Percentiles rank a stretch among this genome's conserved stretches.
Conservation (phyloP, 2,113 vertebrate genomes). For the Pangasianodon hypophthalmus region DNA sequence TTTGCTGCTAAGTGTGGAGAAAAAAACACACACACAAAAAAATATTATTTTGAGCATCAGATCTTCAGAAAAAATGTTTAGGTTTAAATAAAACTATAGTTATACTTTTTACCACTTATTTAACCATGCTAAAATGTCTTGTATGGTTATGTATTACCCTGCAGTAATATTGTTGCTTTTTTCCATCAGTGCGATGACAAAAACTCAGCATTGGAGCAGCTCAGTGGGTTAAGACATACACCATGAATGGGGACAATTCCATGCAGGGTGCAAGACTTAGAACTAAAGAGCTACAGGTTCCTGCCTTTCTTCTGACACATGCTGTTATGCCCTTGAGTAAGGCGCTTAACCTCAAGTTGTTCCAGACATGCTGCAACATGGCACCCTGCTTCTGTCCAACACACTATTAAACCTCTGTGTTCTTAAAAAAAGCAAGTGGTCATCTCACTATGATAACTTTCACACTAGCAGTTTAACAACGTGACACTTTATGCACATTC, state of each 20-base stretch:
- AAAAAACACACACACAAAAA: conserved; percentile 14
- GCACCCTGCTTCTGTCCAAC: conserved; percentile 10
- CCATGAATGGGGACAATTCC: not conserved
- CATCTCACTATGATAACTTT: not conserved
- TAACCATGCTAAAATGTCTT: not conserved
- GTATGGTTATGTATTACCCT: not conserved
- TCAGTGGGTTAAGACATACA: conserved; percentile 1
- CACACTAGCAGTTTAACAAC: not conserved
- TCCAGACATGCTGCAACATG: conserved; percentile 5
- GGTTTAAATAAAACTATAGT: not conserved
- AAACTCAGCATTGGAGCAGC: not conserved
- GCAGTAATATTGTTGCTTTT: not conserved
- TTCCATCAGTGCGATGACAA: not conserved
- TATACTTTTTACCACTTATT: not conserved
- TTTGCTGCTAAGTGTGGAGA: conserved; percentile 21
- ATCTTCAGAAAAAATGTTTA: not conserved
- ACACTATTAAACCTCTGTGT: not conserved
- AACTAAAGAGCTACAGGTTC: conserved; percentile 6
- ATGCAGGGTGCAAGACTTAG: conserved; percentile 6
- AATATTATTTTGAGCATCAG: not conserved
- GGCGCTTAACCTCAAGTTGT: conserved; percentile 17
- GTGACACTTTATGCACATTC: not conserved
- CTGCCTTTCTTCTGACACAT: conserved; percentile 7
- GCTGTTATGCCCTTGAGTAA: conserved; percentile 28
- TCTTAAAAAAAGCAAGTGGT: not conserved